Conservation (phyloP, 2,888 invertebrate species). For the Caenorhabditis japonica region DNA sequence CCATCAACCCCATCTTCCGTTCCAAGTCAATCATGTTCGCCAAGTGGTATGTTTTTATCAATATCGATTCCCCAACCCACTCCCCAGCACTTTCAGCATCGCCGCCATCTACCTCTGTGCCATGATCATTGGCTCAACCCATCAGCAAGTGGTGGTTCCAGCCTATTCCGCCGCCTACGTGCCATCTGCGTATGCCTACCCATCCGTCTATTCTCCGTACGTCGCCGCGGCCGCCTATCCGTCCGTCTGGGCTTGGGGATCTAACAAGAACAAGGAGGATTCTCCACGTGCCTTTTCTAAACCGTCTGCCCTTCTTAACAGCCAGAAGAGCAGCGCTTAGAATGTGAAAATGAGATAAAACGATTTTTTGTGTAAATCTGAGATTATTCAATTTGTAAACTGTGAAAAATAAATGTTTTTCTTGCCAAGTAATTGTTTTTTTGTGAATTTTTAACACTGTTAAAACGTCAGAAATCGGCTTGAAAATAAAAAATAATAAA, state of each 20-base stretch:
- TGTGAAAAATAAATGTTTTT: no score
- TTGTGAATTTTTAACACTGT: no score
- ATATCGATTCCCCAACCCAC: no score
- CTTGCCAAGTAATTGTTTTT: no score
- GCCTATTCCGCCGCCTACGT: constrained; percentile 43
- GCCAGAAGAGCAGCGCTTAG: constrained; percentile 21
- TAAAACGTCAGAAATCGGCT: no score
- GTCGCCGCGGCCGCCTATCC: constrained; percentile 44
- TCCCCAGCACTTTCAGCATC: constrained; percentile 26
- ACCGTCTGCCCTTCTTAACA: constrained; percentile 42
- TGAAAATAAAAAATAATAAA: no score
- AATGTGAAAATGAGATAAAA: no score
- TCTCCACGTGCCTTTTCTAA: constrained; percentile 24
- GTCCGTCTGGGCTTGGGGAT: constrained; percentile 48
- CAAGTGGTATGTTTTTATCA: constrained; percentile 30
- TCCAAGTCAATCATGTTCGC: constrained; percentile 41
- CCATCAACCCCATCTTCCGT: constrained; percentile 9
- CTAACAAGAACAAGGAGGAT: constrained; percentile 45
- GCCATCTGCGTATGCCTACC: constrained; percentile 42
- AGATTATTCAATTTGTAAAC: no score
- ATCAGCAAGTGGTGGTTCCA: constrained; percentile 39
- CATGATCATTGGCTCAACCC: constrained; percentile 39
- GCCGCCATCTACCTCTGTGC: constrained; percentile 44
- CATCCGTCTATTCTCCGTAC: constrained; percentile 47
- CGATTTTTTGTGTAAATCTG: no score